phyloP scores from a whole-genome alignment of 2,113 vertebrate genomes.

The Psilopogon haemacephalus region DNA sequence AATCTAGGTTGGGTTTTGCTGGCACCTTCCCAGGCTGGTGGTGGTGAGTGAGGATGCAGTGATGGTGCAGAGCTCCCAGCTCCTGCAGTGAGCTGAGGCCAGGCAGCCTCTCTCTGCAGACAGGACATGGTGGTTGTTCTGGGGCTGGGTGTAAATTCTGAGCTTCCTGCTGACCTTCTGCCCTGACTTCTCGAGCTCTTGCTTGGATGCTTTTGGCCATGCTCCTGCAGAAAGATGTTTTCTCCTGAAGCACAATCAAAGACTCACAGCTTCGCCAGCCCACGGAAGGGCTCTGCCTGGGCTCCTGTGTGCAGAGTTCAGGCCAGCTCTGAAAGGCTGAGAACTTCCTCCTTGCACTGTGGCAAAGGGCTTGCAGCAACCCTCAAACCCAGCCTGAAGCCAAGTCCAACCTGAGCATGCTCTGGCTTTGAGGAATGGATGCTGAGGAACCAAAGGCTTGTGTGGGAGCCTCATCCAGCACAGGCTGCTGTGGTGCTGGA shows the following conservation, averaged over 20 bases:
- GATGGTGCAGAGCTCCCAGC: background rate
- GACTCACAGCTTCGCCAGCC: fast-evolving
- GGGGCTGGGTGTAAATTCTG: background rate
- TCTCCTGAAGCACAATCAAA: slow-evolving; percentile 6
- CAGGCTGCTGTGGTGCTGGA: background rate
- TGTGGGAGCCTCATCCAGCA: background rate
- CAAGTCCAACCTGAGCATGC: background rate
- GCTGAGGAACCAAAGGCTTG: background rate
- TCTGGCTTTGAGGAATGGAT: background rate
- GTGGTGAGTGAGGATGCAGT: fast-evolving
- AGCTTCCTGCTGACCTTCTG: background rate
- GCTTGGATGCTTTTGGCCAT: background rate
- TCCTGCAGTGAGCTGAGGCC: background rate
- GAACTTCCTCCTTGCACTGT: background rate
- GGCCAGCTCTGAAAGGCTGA: background rate
- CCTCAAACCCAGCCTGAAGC: background rate
- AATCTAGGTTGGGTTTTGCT: background rate
- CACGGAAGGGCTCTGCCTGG: background rate
- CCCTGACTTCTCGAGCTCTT: background rate
- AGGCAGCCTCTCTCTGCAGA: background rate
- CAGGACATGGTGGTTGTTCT: background rate
- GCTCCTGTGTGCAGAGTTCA: background rate
- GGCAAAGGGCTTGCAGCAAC: background rate
- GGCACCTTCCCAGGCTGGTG: background rate
- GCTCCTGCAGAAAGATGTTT: background rate